Evolutionary conservation across 2,888 invertebrate genomes (phyloP).

Genomic region (Tanaodytes sp.): DNA sequence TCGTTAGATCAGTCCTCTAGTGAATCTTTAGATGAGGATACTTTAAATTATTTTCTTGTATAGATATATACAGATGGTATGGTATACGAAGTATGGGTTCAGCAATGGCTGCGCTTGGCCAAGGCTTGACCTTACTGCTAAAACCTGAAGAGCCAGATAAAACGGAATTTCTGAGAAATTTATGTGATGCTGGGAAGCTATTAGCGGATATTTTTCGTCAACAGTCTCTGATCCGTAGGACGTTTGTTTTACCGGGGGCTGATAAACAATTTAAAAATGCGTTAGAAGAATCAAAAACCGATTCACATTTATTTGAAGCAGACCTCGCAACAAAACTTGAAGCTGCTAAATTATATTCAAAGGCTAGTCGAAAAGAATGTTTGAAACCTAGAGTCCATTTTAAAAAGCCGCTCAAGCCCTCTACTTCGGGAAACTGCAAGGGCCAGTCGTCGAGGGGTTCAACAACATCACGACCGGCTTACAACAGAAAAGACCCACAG

Average conservation of each 20-base stretch:
- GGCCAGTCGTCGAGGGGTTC: not conserved
- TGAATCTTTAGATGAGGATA: no score
- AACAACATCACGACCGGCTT: not conserved
- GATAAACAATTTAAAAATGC: not conserved
- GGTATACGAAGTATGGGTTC: not conserved
- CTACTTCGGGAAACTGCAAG: not conserved
- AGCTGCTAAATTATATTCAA: not conserved
- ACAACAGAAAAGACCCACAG: not conserved
- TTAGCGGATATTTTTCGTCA: not conserved
- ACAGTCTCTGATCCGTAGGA: not conserved
- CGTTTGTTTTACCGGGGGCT: not conserved
- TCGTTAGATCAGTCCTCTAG: no score
- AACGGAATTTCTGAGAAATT: not conserved
- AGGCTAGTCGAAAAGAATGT: not conserved
- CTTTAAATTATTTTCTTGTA: no score
- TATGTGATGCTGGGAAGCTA: not conserved
- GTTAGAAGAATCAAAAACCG: not conserved
- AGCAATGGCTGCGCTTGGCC: not conserved
- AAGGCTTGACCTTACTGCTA: not conserved
- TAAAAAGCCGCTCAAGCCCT: not conserved
- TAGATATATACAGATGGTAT: no score
- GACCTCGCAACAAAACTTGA: not conserved
- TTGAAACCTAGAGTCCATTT: not conserved
- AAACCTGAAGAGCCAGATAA: not conserved
- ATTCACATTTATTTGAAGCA: not conserved